Base-by-base conservation (phyloP, 2,888 invertebrate species). In the Sturmia bella region DNA sequence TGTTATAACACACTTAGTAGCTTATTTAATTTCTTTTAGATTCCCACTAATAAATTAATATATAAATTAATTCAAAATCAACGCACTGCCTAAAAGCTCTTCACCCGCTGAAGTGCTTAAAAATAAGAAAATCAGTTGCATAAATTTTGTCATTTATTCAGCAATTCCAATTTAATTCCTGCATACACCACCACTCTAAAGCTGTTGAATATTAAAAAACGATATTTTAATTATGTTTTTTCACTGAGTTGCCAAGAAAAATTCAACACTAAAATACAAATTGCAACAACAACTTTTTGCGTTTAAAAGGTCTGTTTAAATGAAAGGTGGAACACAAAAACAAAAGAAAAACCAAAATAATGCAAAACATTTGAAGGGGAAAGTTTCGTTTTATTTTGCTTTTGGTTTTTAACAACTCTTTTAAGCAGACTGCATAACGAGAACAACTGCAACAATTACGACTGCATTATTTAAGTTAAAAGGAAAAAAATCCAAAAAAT, bases 381-480 rank as follows among this genome's bases (percentile, higher is more conserved):
- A 75, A 66, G 15, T 76, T 76, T 76, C 41, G 3, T 4, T 66
- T 21, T 56, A 37, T 32, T 66, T 41, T 41, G 9, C 7, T 19
- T 50, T 17, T 37, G 11, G 27, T 24, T 52, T 4, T n/a, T 4
- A 24, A 9, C 45, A 45, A 75, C 39, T 66, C 37, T 1, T 50
- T 15, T 68, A 12, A 59, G 68, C 52, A 24, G 73, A 64, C 56
- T 68, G 27, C 17, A 56, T 32, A 73, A 73, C 45, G 72, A 70
- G 54, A 78, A 82, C 70, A 78, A 78, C 78, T 82, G 82, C 78
- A 82, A 78, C 78, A 78, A 78, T 78, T 78, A 82, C 48, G 70
- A 66, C 70, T 82, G 78, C 75, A 78, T 78, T 66, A 78, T 82
- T 78, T 54, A 70, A 59, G 54, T 52, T 70, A 54, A 64, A 72